Conservation (phyloP, 2,797 vertebrate genomes). For the Micromesistius poutassou region DNA sequence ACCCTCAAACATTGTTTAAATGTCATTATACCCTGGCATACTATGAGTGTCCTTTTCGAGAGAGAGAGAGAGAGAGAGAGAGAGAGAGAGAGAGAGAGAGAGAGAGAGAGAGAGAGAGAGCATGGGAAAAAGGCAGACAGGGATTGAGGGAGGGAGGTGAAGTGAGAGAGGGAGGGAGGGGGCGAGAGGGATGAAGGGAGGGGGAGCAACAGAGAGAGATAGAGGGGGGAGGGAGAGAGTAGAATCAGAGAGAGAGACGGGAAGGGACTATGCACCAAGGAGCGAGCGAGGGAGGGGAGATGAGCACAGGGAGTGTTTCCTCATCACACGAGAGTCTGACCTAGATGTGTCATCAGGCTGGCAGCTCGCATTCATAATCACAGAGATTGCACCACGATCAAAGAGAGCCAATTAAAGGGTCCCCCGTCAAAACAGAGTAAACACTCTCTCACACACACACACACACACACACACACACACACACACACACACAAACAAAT, state of each 20-base stretch:
- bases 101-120: neutral
- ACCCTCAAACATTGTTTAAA: constrained; percentile 26
- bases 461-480: constrained; percentile 2
- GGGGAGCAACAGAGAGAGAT: neutral
- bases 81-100: constrained; percentile 16
- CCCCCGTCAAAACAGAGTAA: constrained; percentile 4
- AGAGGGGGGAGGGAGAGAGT: constrained; percentile 14
- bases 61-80: neutral
- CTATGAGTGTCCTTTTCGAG: constrained; percentile 31
- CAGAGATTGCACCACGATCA: constrained; percentile 24
- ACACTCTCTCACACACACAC: constrained; percentile 4
- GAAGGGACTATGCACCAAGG: neutral
- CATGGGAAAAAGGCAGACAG: neutral
- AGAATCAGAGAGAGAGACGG: neutral
- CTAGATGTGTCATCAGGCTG: constrained; percentile 52
- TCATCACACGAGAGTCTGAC: constrained; percentile 39
- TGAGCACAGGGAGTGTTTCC: constrained; percentile 19
- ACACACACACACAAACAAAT: neutral
- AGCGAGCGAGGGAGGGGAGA: constrained; percentile 15
- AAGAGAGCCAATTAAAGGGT: constrained; percentile 18
- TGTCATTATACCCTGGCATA: constrained; percentile 31
- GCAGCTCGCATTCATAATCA: constrained; percentile 40
- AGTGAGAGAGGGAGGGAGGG: neutral
- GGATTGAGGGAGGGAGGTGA: neutral
- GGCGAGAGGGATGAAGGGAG: neutral